Percentiles rank a stretch among this genome's conserved stretches.
These are phyloP conservation scores for Caenorhabditis sp. DNA, from an alignment of 2,888 invertebrate species.

Conservation along the genomic window DNA sequence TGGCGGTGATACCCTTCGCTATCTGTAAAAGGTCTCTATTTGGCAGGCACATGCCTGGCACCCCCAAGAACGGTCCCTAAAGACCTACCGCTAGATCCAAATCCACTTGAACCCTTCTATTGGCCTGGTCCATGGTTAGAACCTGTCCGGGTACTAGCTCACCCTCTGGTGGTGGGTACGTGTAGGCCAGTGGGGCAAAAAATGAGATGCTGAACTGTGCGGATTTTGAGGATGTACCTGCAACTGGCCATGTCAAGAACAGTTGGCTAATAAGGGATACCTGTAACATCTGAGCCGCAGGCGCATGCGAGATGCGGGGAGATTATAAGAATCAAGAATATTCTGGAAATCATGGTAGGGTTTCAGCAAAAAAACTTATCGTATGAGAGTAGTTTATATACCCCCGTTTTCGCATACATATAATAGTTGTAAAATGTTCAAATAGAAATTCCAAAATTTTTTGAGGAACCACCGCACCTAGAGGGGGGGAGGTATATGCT, in stretches of 20 bases:
- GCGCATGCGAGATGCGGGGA: slow-evolving; percentile 2
- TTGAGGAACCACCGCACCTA: neutral
- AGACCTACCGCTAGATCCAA: slow-evolving; percentile 36
- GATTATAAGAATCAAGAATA: neutral
- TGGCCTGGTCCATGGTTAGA: slow-evolving; percentile 16
- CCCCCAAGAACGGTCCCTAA: too few relatives aligned
- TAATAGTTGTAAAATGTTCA: slow-evolving; percentile 26
- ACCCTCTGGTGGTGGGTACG: slow-evolving; percentile 36
- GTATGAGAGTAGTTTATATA: slow-evolving; percentile 10
- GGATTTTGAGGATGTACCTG: slow-evolving; percentile 29
- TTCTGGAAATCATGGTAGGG: too few relatives aligned
- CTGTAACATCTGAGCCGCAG: slow-evolving; percentile 35
- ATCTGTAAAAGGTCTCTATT: slow-evolving; percentile 10
- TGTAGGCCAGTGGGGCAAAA: slow-evolving; percentile 50
- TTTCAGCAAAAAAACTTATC: too few relatives aligned
- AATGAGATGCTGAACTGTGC: slow-evolving; percentile 46
- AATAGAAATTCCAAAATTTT: slow-evolving; percentile 10
- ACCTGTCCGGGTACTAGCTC: slow-evolving; percentile 36
- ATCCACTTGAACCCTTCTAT: slow-evolving; percentile 25
- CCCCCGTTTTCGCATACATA: neutral
- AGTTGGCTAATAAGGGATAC: too few relatives aligned
- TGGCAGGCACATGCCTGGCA: neutral
- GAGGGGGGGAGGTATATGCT: neutral
- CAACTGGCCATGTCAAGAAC: too few relatives aligned
- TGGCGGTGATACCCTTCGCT: slow-evolving; percentile 37